Base-by-base conservation (phyloP, 1,140 invertebrate species). In the Apis dorsata region DNA sequence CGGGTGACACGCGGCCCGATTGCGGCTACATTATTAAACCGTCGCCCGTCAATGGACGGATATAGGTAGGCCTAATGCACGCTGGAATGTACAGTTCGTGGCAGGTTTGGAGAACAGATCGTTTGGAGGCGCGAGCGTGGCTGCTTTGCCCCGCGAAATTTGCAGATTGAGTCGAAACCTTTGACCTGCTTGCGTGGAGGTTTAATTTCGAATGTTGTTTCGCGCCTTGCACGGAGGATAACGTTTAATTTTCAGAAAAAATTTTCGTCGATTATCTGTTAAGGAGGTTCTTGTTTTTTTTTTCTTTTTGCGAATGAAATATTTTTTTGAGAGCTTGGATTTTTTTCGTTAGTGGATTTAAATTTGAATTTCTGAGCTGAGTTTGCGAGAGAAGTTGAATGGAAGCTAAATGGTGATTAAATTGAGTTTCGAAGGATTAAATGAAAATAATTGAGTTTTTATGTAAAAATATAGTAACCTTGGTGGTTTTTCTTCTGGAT, bases 11-110 rank as follows among this genome's bases (percentile, higher is more conserved):
- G 77, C 62, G 86, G 81, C 63, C 81, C 75, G 76, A 83, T 69
- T 85, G 85, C 76, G 81, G 86, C 60, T 81, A 84, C 85, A 81
- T 86, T 86, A 87, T 87, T 87, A 86, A 87, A 87, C 86, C 85
- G 49, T 85, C 51, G 72, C 57, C 60, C 72, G 51, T 79, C 71
- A 73, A 73, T 71, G 74, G n/a, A 65, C 66, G 84, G 5, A 4
- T 34, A 34, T 44, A 44, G 55, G 24, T 78, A 60, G 70, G 57
- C 85, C 75, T 86, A 80, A 84, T 84, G 34, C 4, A 86, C 85
- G 55, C 4, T 44, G 72, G 69, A 81, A 80, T 86, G 79, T 74
- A 86, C 85, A 86, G 80, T 87, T 87, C 84, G 85, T 55, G n/a
- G 62, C n/a, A 34, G 28, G 28, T 51, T 24, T 65, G 85, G 85